Evolutionary conservation across 2,888 invertebrate species (phyloP), one percentile per base, ranked within the genome.

Genomic region (Atrina japonica): DNA sequence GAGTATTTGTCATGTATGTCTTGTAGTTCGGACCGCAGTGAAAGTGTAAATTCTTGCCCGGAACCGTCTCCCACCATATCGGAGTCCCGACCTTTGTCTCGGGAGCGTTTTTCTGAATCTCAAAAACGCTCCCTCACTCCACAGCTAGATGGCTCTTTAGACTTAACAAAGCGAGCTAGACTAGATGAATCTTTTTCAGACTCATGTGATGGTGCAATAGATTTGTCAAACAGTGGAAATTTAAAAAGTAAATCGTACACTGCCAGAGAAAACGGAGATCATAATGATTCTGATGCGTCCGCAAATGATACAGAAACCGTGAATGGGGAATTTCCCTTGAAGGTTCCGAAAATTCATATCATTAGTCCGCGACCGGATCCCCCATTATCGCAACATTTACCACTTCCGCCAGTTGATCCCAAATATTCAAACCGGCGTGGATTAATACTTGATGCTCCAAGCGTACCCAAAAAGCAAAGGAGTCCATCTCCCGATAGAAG

Each of bases 391-490:
- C 80, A 77, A 53, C 76, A 80, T 16, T 76, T 85, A 16, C 84
- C 84, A 6, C 77, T 86, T n/a, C 84, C 86, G 3, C 82, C 85
- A 5, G 80, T 83, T 1, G 85, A 86, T 58, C 81, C 83, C 55
- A 75, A 80, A 29, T 89, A 89, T 75, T 86, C 88, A 5, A 81
- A 82, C 9, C 69, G 89, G 30, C 63, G 89, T 16, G 87, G 88
- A 49, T 78, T 87, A 18, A 89, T 89, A 68, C 78, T 89, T 11
- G 89, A 89, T 60, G 88, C 88, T 11, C 89, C 89, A n/a, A 76
- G 78, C 35, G 79, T 86, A 14, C 86, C 84, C 3, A 85, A 83
- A 55, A 72, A 81, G 45, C 75, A 78, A n/a, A 70, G 84, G 23
- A 86, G 84, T 65, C 86, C 86, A 0, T 86, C 86, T 43, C 88